These are phyloP conservation scores for Proteles cristata DNA, from an alignment of 2,113 vertebrate species.

Conservation along the genomic window DNA sequence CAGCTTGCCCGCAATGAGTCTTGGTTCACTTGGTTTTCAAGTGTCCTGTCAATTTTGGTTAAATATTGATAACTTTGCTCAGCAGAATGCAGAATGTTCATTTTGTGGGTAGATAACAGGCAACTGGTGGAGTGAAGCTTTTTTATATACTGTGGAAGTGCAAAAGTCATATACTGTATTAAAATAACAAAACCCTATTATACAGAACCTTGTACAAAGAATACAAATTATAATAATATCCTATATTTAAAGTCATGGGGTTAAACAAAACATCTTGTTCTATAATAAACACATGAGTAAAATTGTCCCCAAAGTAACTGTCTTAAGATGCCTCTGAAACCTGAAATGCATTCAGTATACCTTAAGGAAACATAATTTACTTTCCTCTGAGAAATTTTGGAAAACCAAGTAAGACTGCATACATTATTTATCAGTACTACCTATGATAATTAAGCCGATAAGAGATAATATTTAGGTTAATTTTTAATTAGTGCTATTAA, in stretches of 20 bases:
- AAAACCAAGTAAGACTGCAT: background rate
- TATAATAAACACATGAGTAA: background rate
- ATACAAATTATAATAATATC: background rate
- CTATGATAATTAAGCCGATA: background rate
- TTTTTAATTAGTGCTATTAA: background rate
- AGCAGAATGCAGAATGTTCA: slow-evolving; percentile 59
- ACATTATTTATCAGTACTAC: background rate
- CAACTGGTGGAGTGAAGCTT: background rate
- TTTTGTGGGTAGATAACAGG: slow-evolving; percentile 58
- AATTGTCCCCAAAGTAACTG: background rate
- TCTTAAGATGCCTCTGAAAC: background rate
- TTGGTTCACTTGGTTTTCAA: slow-evolving; percentile 65
- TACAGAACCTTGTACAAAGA: background rate
- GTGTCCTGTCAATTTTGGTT: slow-evolving; percentile 71
- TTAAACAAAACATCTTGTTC: background rate
- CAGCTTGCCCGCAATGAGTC: slow-evolving; percentile 40
- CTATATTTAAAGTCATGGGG: background rate
- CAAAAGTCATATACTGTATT: background rate
- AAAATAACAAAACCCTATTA: slow-evolving; percentile 3
- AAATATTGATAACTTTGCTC: slow-evolving; percentile 80
- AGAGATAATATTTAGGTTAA: background rate
- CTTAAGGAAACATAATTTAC: background rate
- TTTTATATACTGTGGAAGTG: background rate
- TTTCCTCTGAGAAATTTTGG: background rate
- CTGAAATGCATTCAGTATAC: background rate